Percentiles rank a stretch among this genome's conserved stretches.
These are phyloP conservation scores for Leucoraja ocellata DNA, from an alignment of 2,797 vertebrate genomes.

Conservation along the genomic window DNA sequence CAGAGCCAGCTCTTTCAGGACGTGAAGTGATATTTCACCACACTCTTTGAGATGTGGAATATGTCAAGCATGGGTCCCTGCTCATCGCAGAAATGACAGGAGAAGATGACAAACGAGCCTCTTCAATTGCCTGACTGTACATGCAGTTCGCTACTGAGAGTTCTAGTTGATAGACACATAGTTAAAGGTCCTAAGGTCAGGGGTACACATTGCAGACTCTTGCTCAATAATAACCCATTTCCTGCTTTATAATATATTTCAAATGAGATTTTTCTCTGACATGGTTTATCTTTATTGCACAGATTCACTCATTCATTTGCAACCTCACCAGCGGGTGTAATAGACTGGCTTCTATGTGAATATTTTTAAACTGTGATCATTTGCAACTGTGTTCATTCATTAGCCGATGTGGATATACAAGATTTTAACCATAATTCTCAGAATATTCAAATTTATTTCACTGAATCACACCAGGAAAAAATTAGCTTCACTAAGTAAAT, in stretches of 20 bases:
- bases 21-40: conserved; percentile 46
- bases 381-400: not conserved
- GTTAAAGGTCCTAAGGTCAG: conserved; percentile 24
- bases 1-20: conserved; percentile 45
- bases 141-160: conserved; percentile 19
- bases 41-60: conserved; percentile 27
- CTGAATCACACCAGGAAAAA: not conserved
- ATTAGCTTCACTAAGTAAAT: not conserved
- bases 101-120: conserved; percentile 11
- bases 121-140: conserved; percentile 35
- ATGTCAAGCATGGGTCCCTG: conserved; percentile 42
- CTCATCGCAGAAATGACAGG: conserved; percentile 45
- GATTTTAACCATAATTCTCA: not conserved
- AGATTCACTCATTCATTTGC: conserved; percentile 29
- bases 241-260: not conserved
- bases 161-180: conserved; percentile 34
- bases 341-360: not conserved
- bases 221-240: conserved; percentile 28
- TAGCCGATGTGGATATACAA: not conserved
- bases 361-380: not conserved
- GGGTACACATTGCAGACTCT: conserved; percentile 1
- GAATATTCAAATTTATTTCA: not conserved
- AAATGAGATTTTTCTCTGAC: not conserved
- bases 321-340: not conserved
- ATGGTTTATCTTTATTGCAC: conserved; percentile 33